Conservation (phyloP, 2,888 invertebrate species). For the Fragum sueziense region DNA sequence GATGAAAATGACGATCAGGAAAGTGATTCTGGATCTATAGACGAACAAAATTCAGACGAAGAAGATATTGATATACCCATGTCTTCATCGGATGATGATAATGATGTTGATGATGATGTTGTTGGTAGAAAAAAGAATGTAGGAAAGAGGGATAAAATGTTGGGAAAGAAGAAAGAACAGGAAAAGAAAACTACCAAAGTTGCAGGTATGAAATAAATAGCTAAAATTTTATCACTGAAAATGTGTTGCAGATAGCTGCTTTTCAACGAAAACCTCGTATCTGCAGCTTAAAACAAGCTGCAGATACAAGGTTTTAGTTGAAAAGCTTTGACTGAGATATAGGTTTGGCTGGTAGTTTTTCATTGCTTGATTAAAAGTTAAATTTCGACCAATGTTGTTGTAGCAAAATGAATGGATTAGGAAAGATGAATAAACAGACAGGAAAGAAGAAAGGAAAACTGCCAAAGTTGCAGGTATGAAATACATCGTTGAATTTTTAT, state of each 20-base stretch:
- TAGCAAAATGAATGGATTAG: conserved; percentile 19
- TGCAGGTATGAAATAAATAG: neutral
- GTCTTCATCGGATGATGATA: conserved; percentile 49
- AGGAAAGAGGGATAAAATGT: conserved; percentile 12
- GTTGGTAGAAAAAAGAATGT: conserved; percentile 18
- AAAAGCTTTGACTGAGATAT: too few species aligned
- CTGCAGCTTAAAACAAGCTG: too few species aligned
- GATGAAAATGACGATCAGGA: conserved; percentile 33
- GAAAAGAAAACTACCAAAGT: conserved; percentile 25
- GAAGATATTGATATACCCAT: conserved; percentile 57
- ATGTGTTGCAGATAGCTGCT: too few species aligned
- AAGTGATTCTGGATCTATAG: conserved; percentile 23
- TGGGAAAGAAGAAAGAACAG: conserved; percentile 12
- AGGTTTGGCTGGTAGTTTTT: too few species aligned
- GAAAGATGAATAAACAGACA: conserved; percentile 4
- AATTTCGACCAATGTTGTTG: too few species aligned
- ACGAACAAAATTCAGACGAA: conserved; percentile 81
- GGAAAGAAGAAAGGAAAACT: conserved; percentile 24
- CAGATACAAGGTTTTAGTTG: too few species aligned
- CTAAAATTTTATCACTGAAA: neutral
- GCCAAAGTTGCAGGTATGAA: neutral
- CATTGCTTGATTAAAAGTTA: too few species aligned
- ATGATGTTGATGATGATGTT: conserved; percentile 43
- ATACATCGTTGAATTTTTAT: neutral
- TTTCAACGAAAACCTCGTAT: too few species aligned